Conservation (phyloP, 2,888 invertebrate species). For the Dorcus parallelipipedus region DNA sequence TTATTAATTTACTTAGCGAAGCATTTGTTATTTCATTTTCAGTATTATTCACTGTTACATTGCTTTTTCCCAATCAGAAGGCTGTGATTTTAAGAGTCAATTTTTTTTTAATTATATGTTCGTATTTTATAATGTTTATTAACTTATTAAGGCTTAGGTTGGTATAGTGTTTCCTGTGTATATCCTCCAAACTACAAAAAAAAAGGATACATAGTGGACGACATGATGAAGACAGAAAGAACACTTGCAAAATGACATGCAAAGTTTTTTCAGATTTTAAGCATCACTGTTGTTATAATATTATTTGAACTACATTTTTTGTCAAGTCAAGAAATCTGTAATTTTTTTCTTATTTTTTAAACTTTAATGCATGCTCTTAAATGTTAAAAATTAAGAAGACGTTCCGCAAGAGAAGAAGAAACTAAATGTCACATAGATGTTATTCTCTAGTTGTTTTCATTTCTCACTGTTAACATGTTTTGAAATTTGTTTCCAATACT, state of each 20-base stretch:
- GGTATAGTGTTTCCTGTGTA: not conserved
- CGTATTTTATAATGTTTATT: not conserved
- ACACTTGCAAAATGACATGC: not conserved
- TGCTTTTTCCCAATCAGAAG: slow-evolving; percentile 1
- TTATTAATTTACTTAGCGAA: not conserved
- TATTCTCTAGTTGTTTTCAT: too few species aligned
- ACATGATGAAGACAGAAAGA: not conserved
- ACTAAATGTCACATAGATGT: too few species aligned
- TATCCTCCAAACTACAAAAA: not conserved
- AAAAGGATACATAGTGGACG: not conserved
- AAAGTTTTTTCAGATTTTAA: not conserved
- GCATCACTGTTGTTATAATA: not conserved
- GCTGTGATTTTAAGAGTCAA: slow-evolving; percentile 7
- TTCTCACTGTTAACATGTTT: too few species aligned
- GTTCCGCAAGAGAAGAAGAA: not conserved
- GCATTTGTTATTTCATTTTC: slow-evolving; percentile 4
- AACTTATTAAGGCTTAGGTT: not conserved
- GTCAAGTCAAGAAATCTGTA: too few species aligned
- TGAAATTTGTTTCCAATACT: too few species aligned
- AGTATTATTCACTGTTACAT: not conserved
- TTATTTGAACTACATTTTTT: not conserved
- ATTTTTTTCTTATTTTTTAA: too few species aligned
- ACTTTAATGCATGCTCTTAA: too few species aligned
- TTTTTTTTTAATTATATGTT: slow-evolving; percentile 4
- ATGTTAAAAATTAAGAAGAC: not conserved